A percentile compares a stretch with the other conserved stretches of the same genome.
Evolutionary conservation across 2,888 invertebrate species (phyloP).

Genomic region (Amiota mariae): DNA sequence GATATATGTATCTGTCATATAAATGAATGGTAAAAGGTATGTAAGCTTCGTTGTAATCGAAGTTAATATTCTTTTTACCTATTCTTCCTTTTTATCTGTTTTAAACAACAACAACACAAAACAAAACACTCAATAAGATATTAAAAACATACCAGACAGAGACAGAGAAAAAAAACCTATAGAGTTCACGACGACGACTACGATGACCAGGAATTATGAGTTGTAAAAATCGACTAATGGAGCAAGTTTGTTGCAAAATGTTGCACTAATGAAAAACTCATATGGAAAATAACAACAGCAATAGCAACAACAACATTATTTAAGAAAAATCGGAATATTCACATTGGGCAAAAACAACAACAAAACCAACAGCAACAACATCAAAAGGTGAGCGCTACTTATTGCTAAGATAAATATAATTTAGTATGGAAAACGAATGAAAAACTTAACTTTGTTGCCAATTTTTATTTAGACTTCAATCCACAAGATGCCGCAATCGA

Average conservation of each 20-base stretch:
- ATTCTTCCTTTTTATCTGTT: too few species aligned
- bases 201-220: conserved; percentile 52
- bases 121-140: too few species aligned
- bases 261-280: conserved; percentile 54
- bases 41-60: neutral
- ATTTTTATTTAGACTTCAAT: conserved; percentile 29
- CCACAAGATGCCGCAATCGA: neutral
- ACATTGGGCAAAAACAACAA: neutral
- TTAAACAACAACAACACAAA: too few species aligned
- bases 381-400: conserved; percentile 25
- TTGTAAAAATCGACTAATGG: conserved; percentile 65
- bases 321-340: neutral
- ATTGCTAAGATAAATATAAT: conserved; percentile 18
- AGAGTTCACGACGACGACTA: neutral
- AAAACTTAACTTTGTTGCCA: conserved; percentile 55
- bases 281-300: neutral
- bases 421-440: conserved; percentile 30
- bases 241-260: conserved; percentile 64
- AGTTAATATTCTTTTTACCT: too few species aligned
- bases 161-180: too few species aligned
- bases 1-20: too few species aligned
- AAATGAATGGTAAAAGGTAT: neutral
- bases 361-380: conserved; percentile 36
- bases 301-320: neutral
- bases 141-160: too few species aligned